A percentile compares a stretch with the other conserved stretches of the same genome.
Evolutionary conservation across 2,113 vertebrate species (phyloP).

Genomic region (Dryoscopus gambensis): DNA sequence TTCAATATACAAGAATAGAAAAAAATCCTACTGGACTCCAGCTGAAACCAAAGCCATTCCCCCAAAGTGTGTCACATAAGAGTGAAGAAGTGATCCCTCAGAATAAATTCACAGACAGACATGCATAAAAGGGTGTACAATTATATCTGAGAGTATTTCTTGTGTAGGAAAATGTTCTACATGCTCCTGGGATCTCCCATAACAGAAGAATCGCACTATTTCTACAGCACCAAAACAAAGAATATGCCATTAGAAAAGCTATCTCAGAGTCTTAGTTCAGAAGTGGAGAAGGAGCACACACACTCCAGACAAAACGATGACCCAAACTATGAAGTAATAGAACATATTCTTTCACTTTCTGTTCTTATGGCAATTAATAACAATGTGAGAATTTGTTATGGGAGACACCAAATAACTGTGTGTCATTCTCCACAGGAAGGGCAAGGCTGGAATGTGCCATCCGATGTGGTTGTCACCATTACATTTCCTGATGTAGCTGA

Average conservation of each 20-base stretch:
- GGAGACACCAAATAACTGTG: not conserved
- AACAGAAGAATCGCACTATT: not conserved
- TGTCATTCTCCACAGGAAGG: not conserved
- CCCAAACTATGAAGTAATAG: not conserved
- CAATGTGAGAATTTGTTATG: accelerated
- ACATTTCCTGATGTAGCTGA: not conserved
- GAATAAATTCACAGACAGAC: not conserved
- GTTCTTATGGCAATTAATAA: not conserved
- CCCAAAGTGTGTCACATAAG: accelerated
- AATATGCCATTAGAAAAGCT: not conserved
- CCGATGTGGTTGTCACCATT: accelerated
- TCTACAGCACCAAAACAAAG: not conserved
- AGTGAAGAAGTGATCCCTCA: not conserved
- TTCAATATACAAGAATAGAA: not conserved
- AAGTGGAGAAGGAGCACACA: not conserved
- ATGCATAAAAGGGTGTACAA: not conserved
- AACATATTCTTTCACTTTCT: not conserved
- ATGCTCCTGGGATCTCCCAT: not conserved
- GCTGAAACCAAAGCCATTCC: not conserved
- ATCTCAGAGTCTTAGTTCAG: not conserved
- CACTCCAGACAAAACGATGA: not conserved
- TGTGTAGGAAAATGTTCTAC: not conserved
- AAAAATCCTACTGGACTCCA: not conserved
- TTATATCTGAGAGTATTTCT: not conserved
- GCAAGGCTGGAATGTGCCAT: not conserved